Base-by-base conservation (phyloP, 1,140 invertebrate species). In the Caenorhabditis remanei region DNA sequence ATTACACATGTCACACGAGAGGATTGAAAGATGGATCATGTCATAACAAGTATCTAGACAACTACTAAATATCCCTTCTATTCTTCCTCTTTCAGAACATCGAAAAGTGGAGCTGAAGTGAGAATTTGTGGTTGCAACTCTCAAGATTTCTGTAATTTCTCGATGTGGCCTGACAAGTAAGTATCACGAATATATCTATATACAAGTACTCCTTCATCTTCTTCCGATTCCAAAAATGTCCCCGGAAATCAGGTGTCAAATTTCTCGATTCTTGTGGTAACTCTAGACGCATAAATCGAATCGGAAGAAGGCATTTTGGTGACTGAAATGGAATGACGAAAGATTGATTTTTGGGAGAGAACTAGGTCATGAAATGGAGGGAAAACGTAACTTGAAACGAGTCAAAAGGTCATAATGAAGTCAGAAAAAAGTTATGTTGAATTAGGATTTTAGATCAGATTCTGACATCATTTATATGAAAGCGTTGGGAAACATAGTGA, bases 61-160 rank as follows among this genome's bases (percentile, higher is more conserved):
- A 58, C n/a, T 24, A 9, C 32, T 19, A 24, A 61, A 50, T n/a
- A 24, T 84, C 55, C 40, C 19, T 8, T 6, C 19, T 50, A 50
- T 11, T 50, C 50, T 11, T 50, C 56, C 58, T 41, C 14, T 53
- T 61, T 56, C 61, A 87, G 83, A 67, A 87, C 86, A 7, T 87
- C 86, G 4, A 87, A 87, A 58, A 67, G 58, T 19, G 83, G 83
- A 43, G 61, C 41, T 11, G 46, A 82, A 6, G 86, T 87, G 50
- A 50, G 58, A 32, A 87, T 87, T 41, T 87, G 86, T 41, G 82
- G 82, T 40, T 87, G 86, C 46, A 50, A 65, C n/a, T 19, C 58
- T 21, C 46, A 40, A n/a, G 86, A 84, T 24, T 87, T 87, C 41
- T 87, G 86, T 46, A 87, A 87, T 87, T 87, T 86, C 40, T 65